Conservation (phyloP, 2,888 invertebrate genomes). For the Drosophila fulvimacula region DNA sequence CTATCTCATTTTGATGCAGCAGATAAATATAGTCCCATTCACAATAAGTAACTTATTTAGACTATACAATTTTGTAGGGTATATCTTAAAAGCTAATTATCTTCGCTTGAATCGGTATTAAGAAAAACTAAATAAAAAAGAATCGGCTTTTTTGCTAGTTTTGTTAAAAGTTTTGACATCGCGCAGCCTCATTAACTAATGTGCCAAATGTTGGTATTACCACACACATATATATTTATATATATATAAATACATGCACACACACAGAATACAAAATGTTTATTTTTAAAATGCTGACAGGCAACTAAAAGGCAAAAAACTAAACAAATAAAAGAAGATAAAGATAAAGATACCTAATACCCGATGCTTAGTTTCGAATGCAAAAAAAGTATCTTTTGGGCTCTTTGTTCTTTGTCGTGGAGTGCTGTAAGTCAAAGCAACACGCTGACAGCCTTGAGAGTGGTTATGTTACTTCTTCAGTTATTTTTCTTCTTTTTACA, state of each 20-base stretch:
- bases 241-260: constrained; percentile 12
- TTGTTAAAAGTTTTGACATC: constrained; percentile 15
- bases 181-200: constrained; percentile 41
- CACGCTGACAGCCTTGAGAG: constrained; percentile 41
- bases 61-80: not conserved
- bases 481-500: constrained; percentile 4
- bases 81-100: not conserved
- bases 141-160: constrained; percentile 3
- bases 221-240: constrained; percentile 10
- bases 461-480: constrained; percentile 20
- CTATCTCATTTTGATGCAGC: not conserved
- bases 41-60: not conserved
- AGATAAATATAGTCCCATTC: not conserved
- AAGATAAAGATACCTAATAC: constrained; percentile 19
- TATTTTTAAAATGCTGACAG: constrained; percentile 68
- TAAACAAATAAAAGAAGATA: constrained; percentile 1
- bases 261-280: constrained; percentile 37
- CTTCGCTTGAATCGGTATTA: not conserved
- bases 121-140: not conserved
- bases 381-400: constrained; percentile 39
- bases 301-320: constrained; percentile 14
- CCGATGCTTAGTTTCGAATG: constrained; percentile 35
- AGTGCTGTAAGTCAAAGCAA: constrained; percentile 24
- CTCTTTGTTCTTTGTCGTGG: constrained; percentile 17
- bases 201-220: constrained; percentile 41